Evolutionary conservation across 2,888 invertebrate genomes (phyloP), one percentile per base, ranked within the genome.

Genomic region (Beris morrisii): DNA sequence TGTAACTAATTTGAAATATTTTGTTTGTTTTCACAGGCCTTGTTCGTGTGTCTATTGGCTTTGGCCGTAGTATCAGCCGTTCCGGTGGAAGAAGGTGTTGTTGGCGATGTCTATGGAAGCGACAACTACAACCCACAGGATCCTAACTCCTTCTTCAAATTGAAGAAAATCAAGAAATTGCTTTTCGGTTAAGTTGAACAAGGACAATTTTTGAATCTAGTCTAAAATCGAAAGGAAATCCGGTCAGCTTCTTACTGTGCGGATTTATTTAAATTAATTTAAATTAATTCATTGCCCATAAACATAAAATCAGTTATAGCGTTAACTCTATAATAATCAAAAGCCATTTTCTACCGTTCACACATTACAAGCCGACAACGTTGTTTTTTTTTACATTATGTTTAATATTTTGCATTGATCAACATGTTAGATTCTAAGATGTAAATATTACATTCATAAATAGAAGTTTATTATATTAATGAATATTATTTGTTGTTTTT

Each of bases 141-240:
- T 69, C 73, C 75, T 7, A 75, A 76, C 66, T 72, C 77, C 30
- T 74, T 79, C 64, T 79, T 79, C 70, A 79, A 79, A 73, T 72
- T 79, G 69, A 71, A 71, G 66, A 78, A 79, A 73, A 71, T 79
- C 67, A 78, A 79, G 71, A 79, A 79, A 72, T 69, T 79, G 65
- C 74, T 77, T 31, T 73, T 79, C 66, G 79, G 79, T 54, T 79
- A 76, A 70, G 64, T 46, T 4, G 13, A 54, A 13, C 7, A 15
- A 32, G 3, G 5, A 28, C 6, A n/a, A n/a, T 30, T 32, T 50
- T 4, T 22, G 38, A 22, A 22, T 61, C 61, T 61, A 61, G 61
- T 61, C 61, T 50, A 61, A 61, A 52, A 15, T 32, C 38, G 38
- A 13, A 52, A 38, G 15, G 12, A 61, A 32, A 22, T 61, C 52